phyloP scores from a whole-genome alignment of 2,888 invertebrate species.

The Polydrusus pterygomalis region DNA sequence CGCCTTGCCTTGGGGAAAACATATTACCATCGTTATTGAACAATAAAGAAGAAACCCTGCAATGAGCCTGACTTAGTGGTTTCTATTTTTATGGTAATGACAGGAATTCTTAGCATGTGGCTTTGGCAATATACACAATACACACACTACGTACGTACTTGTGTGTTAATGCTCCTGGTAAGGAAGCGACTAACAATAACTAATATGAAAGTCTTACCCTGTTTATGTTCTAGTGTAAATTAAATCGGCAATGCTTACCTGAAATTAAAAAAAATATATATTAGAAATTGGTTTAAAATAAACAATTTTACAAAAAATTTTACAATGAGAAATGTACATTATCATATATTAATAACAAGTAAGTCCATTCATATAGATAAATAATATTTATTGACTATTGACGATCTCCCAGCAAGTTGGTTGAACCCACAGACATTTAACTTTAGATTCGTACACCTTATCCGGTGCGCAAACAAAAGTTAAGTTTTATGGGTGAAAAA shows the following conservation, averaged over 20 bases:
- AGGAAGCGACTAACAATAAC: not conserved
- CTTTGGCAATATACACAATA: not conserved
- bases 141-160: too few species aligned
- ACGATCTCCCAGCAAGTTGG: too few species aligned
- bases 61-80: conserved; percentile 14
- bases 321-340: too few species aligned
- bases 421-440: too few species aligned
- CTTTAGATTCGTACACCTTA: too few species aligned
- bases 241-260: conserved; percentile 17
- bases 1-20: conserved; percentile 18
- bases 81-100: conserved; percentile 18
- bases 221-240: not conserved
- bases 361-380: too few species aligned
- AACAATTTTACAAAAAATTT: too few species aligned
- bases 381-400: too few species aligned
- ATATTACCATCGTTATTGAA: conserved; percentile 16
- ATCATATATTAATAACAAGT: too few species aligned
- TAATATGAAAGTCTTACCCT: conserved; percentile 9
- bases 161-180: too few species aligned
- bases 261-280: conserved; percentile 5
- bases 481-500: too few species aligned
- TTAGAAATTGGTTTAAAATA: not conserved
- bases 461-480: too few species aligned
- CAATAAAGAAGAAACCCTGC: conserved; percentile 15
- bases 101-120: not conserved